Conservation (phyloP, 1,140 invertebrate genomes). For the Teleopsis dalmanni region DNA sequence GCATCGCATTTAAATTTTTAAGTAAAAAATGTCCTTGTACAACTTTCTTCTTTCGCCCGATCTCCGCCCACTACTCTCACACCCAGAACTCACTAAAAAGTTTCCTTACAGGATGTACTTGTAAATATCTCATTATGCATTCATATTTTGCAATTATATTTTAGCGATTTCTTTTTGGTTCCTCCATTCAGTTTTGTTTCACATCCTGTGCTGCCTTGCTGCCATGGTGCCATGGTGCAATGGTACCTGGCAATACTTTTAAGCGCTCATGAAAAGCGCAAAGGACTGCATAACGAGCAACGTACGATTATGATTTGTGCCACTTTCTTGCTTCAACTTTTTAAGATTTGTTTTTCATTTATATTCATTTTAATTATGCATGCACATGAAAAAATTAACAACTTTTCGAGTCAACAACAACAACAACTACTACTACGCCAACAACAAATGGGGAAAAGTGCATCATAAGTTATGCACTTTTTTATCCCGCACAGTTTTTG, state of each 20-base stretch:
- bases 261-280: neutral
- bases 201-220: neutral
- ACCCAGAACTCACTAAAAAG: neutral
- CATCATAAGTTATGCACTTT: too few relatives aligned
- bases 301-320: neutral
- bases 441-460: neutral
- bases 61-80: neutral
- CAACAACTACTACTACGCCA: neutral
- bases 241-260: neutral
- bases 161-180: neutral
- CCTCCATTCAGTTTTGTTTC: neutral
- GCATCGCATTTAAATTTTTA: too few relatives aligned
- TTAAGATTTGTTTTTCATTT: constrained; percentile 7
- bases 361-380: constrained; percentile 17
- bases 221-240: too few relatives aligned
- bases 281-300: constrained; percentile 6
- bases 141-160: constrained; percentile 15
- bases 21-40: constrained; percentile 7
- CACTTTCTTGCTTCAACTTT: constrained; percentile 2
- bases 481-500: too few relatives aligned
- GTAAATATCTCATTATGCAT: constrained; percentile 14
- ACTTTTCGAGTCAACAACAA: neutral
- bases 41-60: constrained; percentile 1
- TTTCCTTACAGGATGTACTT: neutral
- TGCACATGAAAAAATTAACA: constrained; percentile 16